Evolutionary conservation across 2,113 vertebrate species (phyloP).

Genomic region (Poecile atricapillus): DNA sequence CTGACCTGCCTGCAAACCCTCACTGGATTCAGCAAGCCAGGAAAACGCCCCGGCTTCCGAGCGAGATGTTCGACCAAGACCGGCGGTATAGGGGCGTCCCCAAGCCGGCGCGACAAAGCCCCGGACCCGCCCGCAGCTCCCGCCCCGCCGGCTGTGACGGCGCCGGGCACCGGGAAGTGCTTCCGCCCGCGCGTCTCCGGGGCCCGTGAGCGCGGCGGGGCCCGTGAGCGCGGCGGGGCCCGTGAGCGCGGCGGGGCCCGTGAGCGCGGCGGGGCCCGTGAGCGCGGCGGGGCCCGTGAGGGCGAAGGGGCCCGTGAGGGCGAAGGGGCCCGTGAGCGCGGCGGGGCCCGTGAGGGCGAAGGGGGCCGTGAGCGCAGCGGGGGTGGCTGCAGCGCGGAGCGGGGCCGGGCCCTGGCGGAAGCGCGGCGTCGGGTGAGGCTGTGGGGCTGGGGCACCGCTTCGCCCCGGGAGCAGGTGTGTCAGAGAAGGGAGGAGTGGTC

Average conservation of each 20-base stretch:
- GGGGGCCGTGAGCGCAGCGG: too few species aligned
- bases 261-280: background rate
- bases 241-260: background rate
- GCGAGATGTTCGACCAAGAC: fast-evolving
- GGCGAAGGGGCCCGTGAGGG: too few species aligned
- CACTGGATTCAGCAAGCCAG: fast-evolving
- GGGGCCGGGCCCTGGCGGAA: background rate
- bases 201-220: background rate
- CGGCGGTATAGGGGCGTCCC: fast-evolving
- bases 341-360: too few species aligned
- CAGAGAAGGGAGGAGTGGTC: background rate
- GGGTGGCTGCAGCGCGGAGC: background rate
- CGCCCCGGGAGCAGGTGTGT: background rate
- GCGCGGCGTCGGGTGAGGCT: background rate
- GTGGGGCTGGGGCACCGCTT: background rate
- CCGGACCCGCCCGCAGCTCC: background rate
- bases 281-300: background rate
- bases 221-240: too few species aligned
- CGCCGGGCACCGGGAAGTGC: background rate
- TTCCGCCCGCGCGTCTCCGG: background rate
- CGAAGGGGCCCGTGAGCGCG: too few species aligned
- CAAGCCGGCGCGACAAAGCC: too few species aligned
- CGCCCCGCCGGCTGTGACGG: background rate
- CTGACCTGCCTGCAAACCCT: fast-evolving
- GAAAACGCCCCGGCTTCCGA: fast-evolving